Percentiles rank a stretch among this genome's conserved stretches.
Evolutionary conservation across 2,888 invertebrate species (phyloP).

Genomic region (Pterostichus niger): DNA sequence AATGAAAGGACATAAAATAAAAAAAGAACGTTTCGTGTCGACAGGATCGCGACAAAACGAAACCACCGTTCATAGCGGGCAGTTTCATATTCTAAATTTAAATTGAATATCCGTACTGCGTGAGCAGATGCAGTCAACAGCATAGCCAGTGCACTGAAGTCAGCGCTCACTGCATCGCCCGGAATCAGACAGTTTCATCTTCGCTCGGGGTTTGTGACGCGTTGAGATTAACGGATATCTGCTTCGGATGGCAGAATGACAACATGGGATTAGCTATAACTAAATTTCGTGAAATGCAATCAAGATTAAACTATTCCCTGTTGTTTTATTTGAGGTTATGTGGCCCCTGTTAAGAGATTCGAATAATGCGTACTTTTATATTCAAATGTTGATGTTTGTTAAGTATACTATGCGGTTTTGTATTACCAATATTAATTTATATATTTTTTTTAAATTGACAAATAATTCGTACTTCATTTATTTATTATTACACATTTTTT

Average conservation of each 20-base stretch:
- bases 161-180: background rate
- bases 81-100: constrained; percentile 46
- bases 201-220: constrained; percentile 56
- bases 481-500: no score
- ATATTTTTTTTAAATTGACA: background rate
- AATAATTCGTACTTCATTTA: constrained; percentile 21
- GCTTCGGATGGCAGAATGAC: constrained; percentile 51
- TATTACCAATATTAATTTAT: constrained; percentile 31
- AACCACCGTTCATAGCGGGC: constrained; percentile 13
- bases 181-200: constrained; percentile 63
- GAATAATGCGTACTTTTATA: background rate
- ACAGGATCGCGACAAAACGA: constrained; percentile 9
- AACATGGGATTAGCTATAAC: constrained; percentile 52
- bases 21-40: constrained; percentile 21
- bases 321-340: constrained; percentile 47
- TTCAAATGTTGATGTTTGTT: constrained; percentile 33
- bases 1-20: constrained; percentile 1
- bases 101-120: constrained; percentile 24
- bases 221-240: constrained; percentile 61
- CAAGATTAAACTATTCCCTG: constrained; percentile 43
- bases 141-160: background rate
- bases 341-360: constrained; percentile 26
- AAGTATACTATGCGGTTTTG: constrained; percentile 5
- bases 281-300: constrained; percentile 53
- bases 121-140: constrained; percentile 1